phyloP scores from a whole-genome alignment of 35 echinoderm and acorn worm species.

The Apostichopus californicus region DNA sequence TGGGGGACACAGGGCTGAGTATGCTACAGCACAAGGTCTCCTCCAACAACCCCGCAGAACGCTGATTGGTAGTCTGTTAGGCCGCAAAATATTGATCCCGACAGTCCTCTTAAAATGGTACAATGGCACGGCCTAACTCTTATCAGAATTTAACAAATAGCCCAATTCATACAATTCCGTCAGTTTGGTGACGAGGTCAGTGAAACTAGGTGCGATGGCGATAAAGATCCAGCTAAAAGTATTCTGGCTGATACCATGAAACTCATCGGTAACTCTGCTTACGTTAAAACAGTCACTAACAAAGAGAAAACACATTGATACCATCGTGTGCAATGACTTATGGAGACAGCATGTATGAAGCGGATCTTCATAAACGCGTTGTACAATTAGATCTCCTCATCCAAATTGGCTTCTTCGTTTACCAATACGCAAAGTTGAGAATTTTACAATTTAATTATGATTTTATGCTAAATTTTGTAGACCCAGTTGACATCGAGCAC shows the following conservation, averaged over 20 bases:
- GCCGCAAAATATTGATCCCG: not conserved
- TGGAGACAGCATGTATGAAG: not conserved
- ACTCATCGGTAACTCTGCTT: constrained; percentile 55
- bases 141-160: not conserved
- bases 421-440: constrained; percentile 7
- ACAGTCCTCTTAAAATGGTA: not conserved
- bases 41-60: constrained; percentile 22
- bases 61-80: constrained; percentile 4
- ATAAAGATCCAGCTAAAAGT: constrained; percentile 36
- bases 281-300: not conserved
- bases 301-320: not conserved
- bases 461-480: not conserved
- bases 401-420: not conserved
- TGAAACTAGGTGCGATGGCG: not conserved
- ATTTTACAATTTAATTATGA: constrained; percentile 4
- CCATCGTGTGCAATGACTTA: not conserved
- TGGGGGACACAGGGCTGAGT: constrained; percentile 2
- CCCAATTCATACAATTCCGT: not conserved
- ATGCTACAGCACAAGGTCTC: not conserved
- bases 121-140: not conserved
- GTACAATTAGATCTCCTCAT: not conserved
- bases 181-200: not conserved
- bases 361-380: not conserved
- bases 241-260: constrained; percentile 67
- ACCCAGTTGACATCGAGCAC: not conserved